A percentile compares a stretch with the other conserved stretches of the same genome.
Evolutionary conservation across 2,888 invertebrate species (phyloP).

Genomic region (Slavum lentiscoides): DNA sequence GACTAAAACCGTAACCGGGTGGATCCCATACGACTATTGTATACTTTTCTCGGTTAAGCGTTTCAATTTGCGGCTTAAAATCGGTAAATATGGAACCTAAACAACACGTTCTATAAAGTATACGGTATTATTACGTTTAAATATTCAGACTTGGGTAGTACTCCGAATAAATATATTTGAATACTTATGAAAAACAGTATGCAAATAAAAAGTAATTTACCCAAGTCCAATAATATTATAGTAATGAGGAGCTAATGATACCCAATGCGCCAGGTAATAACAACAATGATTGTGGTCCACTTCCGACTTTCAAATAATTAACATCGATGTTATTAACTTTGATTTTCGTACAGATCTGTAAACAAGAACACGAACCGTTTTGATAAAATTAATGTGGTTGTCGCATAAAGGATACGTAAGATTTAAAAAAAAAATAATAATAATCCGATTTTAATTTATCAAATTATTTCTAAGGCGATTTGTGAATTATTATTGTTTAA

Average conservation of each 20-base stretch:
- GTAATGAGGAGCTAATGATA: constrained; percentile 56
- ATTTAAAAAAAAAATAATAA: too few relatives aligned
- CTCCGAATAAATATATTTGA: too few relatives aligned
- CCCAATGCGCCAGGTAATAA: constrained; percentile 80
- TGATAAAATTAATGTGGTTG: too few relatives aligned
- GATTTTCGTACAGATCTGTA: constrained; percentile 58
- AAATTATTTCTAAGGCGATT: too few relatives aligned
- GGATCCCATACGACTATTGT: constrained; percentile 80
- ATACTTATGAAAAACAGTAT: too few relatives aligned
- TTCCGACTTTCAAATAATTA: constrained; percentile 68
- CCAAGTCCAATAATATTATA: not conserved
- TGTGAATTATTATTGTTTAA: too few relatives aligned
- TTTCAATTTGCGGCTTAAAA: constrained; percentile 76
- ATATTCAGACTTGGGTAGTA: too few relatives aligned
- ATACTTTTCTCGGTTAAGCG: constrained; percentile 67
- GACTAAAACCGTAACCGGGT: constrained; percentile 82
- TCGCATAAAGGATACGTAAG: too few relatives aligned
- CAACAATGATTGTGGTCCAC: constrained; percentile 67
- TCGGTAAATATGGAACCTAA: constrained; percentile 78
- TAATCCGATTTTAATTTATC: too few relatives aligned
- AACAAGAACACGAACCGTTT: not conserved
- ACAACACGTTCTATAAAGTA: constrained; percentile 30
- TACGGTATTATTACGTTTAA: not conserved
- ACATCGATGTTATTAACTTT: constrained; percentile 66
- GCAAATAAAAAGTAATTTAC: too few relatives aligned